Evolutionary conservation across 30 jellyfish, hydroid and myxozoan species (phyloP).

Genomic region (Aurelia sp.): DNA sequence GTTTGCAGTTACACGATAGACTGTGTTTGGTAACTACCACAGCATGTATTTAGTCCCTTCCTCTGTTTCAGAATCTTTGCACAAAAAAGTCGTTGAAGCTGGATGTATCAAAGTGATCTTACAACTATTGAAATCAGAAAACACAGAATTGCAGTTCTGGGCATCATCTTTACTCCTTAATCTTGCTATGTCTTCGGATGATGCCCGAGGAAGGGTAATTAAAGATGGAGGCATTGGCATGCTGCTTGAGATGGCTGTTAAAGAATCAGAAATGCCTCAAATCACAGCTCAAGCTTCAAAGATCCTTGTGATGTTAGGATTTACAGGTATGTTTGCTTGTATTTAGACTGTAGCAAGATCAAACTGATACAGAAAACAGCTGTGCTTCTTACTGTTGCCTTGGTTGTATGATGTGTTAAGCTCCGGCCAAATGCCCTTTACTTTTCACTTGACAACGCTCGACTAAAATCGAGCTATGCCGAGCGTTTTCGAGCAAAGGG

Average conservation of each 20-base stretch:
- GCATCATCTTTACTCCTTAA: slow-evolving; percentile 86
- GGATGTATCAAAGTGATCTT: slow-evolving; percentile 74
- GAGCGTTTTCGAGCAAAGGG: too few species aligned
- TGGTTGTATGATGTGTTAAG: too few species aligned
- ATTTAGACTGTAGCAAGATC: background rate
- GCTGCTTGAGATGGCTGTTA: slow-evolving; percentile 84
- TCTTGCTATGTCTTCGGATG: slow-evolving; percentile 88
- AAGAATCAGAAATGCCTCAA: slow-evolving; percentile 86
- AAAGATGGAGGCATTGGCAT: slow-evolving; percentile 83
- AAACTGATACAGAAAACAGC: too few species aligned
- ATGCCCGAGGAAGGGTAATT: slow-evolving; percentile 71
- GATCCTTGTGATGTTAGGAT: slow-evolving; percentile 85
- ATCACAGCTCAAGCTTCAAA: slow-evolving; percentile 83
- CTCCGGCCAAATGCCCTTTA: too few species aligned
- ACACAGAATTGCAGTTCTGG: slow-evolving; percentile 83
- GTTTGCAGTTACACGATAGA: too few species aligned
- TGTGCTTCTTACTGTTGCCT: too few species aligned
- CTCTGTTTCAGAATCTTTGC: slow-evolving; percentile 65
- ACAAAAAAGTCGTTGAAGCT: slow-evolving; percentile 38
- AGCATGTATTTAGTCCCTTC: too few species aligned
- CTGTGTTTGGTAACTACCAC: too few species aligned
- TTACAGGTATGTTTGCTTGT: slow-evolving; percentile 45
- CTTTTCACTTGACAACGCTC: too few species aligned
- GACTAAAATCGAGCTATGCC: too few species aligned
- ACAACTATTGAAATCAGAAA: slow-evolving; percentile 57